Evolutionary conservation across 2,797 vertebrate genomes (phyloP).

Genomic region (Dallia pectoralis): DNA sequence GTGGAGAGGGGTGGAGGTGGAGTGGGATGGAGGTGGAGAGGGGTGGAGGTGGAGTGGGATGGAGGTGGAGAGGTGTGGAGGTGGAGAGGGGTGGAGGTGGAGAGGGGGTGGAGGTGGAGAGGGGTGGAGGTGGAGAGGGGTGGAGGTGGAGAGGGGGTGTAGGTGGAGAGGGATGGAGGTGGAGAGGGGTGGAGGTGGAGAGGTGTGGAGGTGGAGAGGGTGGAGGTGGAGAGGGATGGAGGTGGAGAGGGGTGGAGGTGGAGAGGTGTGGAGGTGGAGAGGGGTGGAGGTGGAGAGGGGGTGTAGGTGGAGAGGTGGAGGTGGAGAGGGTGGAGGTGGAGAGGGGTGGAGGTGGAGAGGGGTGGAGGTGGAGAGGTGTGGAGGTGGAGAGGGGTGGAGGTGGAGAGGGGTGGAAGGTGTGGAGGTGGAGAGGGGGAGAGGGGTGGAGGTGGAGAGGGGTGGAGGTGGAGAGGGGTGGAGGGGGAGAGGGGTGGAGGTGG

Average conservation of each 20-base stretch:
- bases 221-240: no score
- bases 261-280: neutral
- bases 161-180: neutral
- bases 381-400: neutral
- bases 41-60: no score
- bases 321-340: neutral
- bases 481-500: neutral
- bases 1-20: neutral
- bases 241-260: neutral
- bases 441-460: neutral
- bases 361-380: no score
- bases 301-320: no score
- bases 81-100: neutral
- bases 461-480: neutral
- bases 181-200: neutral
- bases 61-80: no score
- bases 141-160: no score
- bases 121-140: neutral
- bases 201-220: no score
- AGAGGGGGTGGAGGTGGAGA: neutral
- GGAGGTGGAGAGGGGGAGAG: neutral
- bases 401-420: neutral
- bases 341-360: neutral
- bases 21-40: neutral
- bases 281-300: no score